Conservation (phyloP, 1,140 invertebrate genomes). For the Hycleus cichorii region DNA sequence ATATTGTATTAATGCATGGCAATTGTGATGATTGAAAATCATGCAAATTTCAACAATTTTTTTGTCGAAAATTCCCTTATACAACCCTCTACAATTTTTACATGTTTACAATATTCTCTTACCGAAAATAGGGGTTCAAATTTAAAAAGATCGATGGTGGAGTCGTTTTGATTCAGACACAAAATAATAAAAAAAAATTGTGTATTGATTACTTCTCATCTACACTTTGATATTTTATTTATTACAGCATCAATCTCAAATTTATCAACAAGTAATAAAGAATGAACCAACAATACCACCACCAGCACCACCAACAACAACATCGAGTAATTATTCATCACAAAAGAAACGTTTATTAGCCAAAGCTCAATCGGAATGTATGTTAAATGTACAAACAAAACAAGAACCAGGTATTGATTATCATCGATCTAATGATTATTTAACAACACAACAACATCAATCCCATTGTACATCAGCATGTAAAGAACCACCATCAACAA, state of each 20-base stretch:
- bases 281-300: constrained; percentile 46
- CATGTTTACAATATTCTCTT: too few species aligned
- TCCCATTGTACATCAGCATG: constrained; percentile 35
- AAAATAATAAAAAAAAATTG: too few species aligned
- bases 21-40: too few species aligned
- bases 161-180: too few species aligned
- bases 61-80: too few species aligned
- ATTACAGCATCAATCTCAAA: background rate
- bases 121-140: too few species aligned
- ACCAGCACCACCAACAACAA: constrained; percentile 26
- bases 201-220: too few species aligned
- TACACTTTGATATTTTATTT: too few species aligned
- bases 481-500: constrained; percentile 39
- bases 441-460: constrained; percentile 22
- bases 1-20: too few species aligned
- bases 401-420: constrained; percentile 43
- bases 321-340: constrained; percentile 47
- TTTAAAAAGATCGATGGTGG: too few species aligned
- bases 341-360: constrained; percentile 84
- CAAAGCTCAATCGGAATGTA: constrained; percentile 78
- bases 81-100: too few species aligned
- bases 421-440: constrained; percentile 32
- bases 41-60: too few species aligned
- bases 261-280: constrained; percentile 44
- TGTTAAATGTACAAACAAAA: constrained; percentile 44